Conservation (phyloP, 1,140 invertebrate genomes). For the Saxidomus purpurata region DNA sequence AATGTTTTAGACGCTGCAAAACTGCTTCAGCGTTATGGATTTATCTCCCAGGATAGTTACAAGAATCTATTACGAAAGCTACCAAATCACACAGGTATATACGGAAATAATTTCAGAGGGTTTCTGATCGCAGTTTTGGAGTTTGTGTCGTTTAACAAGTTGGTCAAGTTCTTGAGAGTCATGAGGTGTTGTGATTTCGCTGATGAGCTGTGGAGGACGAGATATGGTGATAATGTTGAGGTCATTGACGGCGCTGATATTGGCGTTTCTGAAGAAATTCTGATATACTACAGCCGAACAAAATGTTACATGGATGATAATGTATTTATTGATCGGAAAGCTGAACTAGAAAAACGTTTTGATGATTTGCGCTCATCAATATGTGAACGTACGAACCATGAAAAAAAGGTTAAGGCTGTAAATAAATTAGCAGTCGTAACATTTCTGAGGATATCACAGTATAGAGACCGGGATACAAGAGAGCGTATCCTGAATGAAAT, state of each 20-base stretch:
- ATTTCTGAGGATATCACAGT: not conserved
- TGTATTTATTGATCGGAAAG: not conserved
- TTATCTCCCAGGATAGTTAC: not conserved
- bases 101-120: too few relatives aligned
- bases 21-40: not conserved
- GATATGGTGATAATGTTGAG: not conserved
- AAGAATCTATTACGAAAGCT: not conserved
- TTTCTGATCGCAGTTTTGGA: not conserved
- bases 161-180: not conserved
- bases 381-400: not conserved
- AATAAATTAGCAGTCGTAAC: not conserved
- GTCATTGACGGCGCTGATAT: not conserved
- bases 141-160: not conserved
- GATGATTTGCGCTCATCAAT: not conserved
- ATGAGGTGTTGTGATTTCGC: not conserved
- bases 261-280: not conserved
- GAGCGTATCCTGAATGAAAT: slow-evolving; percentile 12
- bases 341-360: not conserved
- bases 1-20: not conserved
- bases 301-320: slow-evolving; percentile 26
- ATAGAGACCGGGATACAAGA: not conserved
- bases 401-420: not conserved
- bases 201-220: not conserved
- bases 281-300: not conserved
- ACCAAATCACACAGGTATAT: too few relatives aligned